Evolutionary conservation across 2,797 vertebrate genomes (phyloP).

Genomic region (Sus cebifrons): DNA sequence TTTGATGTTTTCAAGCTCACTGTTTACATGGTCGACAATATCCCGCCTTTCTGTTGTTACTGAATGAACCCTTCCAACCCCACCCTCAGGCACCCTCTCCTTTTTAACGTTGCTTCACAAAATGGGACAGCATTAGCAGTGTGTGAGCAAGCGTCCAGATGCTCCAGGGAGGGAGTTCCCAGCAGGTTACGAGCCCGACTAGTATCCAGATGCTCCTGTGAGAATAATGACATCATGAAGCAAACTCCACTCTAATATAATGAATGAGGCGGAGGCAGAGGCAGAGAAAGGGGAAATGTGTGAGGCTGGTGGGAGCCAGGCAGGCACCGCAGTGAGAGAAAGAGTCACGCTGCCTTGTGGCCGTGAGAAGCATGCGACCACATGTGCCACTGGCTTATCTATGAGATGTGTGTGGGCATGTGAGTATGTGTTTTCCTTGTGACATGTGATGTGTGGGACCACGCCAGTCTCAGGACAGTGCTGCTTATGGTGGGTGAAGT

Average conservation of each 20-base stretch:
- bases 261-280: not conserved
- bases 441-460: not conserved
- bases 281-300: not conserved
- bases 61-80: not conserved
- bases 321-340: not conserved
- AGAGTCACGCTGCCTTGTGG: not conserved
- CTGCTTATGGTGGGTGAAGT: not conserved
- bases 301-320: not conserved
- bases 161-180: not conserved
- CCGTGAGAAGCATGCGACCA: not conserved
- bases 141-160: not conserved
- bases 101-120: not conserved
- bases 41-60: not conserved
- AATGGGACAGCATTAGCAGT: constrained; percentile 42
- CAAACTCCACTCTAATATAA: constrained; percentile 1
- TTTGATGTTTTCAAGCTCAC: constrained; percentile 1
- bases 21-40: constrained; percentile 3
- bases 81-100: not conserved
- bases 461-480: not conserved
- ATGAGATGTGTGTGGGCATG: not conserved
- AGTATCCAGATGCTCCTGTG: not conserved
- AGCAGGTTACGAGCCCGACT: no score
- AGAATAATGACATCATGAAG: constrained; percentile 43
- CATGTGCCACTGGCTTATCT: not conserved
- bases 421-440: constrained; percentile 25